A percentile compares a stretch with the other conserved stretches of the same genome.
Evolutionary conservation across 2,797 vertebrate genomes (phyloP).

Genomic region (Typhlichthys eigenmanni): DNA sequence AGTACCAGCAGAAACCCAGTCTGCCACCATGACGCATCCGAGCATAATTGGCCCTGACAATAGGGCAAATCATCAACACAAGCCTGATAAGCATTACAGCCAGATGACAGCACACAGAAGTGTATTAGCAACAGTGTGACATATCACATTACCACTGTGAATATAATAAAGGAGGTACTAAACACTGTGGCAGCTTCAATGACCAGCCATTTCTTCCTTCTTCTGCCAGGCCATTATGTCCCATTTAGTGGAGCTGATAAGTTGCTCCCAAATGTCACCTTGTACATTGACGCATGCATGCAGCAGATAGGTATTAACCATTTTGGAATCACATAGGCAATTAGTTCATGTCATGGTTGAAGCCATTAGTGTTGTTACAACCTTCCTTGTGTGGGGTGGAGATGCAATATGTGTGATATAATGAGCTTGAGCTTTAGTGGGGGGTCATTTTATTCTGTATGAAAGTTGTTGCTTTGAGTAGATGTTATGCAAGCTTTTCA

Average conservation of each 20-base stretch:
- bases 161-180: conserved; percentile 97
- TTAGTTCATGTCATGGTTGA: conserved; percentile 32
- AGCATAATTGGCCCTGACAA: conserved; percentile 98
- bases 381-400: conserved; percentile 1
- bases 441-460: not conserved
- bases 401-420: conserved; percentile 1
- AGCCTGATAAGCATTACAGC: conserved; percentile 98
- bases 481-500: not conserved
- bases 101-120: conserved; percentile 98
- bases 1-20: conserved; percentile 77
- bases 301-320: conserved; percentile 41
- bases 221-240: conserved; percentile 87
- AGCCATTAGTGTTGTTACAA: conserved; percentile 28
- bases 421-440: not conserved
- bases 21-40: conserved; percentile 86
- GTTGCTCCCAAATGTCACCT: conserved; percentile 81
- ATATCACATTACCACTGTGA: conserved; percentile 98
- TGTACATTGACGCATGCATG: conserved; percentile 57
- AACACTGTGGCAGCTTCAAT: conserved; percentile 92
- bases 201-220: conserved; percentile 88
- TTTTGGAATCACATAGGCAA: conserved; percentile 35
- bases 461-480: not conserved
- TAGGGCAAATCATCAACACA: conserved; percentile 94
- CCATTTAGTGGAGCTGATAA: conserved; percentile 91
- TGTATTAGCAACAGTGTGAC: conserved; percentile 91